Conservation (phyloP, 1,140 invertebrate genomes). For the Marisa cornuarietis region DNA sequence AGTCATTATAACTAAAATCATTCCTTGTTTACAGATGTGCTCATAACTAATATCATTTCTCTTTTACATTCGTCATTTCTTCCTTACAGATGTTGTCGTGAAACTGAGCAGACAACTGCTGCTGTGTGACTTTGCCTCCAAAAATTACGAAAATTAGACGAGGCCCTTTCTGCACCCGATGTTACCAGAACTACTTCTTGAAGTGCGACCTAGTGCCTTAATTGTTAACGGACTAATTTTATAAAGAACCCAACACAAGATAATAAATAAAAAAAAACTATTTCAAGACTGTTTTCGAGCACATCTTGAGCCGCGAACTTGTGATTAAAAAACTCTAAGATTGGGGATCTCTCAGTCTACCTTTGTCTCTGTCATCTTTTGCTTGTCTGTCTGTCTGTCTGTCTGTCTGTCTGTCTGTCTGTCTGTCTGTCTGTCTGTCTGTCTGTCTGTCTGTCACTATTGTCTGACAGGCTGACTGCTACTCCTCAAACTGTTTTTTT, state of each 20-base stretch:
- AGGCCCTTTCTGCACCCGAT: too few relatives aligned
- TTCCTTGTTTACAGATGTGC: too few relatives aligned
- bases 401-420: conserved; percentile 19
- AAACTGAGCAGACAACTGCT: not conserved
- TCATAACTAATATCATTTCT: not conserved
- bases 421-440: conserved; percentile 12
- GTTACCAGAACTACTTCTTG: too few relatives aligned
- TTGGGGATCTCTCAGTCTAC: not conserved
- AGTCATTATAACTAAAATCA: too few relatives aligned
- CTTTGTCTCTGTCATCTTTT: not conserved
- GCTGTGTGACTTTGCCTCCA: conserved; percentile 9
- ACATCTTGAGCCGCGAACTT: too few relatives aligned
- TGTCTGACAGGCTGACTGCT: conserved; percentile 20
- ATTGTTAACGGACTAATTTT: too few relatives aligned
- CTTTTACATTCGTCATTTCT: too few relatives aligned
- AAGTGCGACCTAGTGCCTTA: too few relatives aligned
- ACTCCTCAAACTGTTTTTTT: not conserved
- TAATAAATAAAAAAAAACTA: too few relatives aligned
- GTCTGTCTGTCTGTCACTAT: not conserved
- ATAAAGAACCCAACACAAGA: too few relatives aligned
- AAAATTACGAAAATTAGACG: not conserved
- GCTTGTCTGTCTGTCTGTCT: not conserved
- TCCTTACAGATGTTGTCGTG: not conserved
- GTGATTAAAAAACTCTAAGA: too few relatives aligned
- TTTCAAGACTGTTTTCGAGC: too few relatives aligned